Conservation (phyloP, 2,113 vertebrate genomes). For the Ellobius talpinus region DNA sequence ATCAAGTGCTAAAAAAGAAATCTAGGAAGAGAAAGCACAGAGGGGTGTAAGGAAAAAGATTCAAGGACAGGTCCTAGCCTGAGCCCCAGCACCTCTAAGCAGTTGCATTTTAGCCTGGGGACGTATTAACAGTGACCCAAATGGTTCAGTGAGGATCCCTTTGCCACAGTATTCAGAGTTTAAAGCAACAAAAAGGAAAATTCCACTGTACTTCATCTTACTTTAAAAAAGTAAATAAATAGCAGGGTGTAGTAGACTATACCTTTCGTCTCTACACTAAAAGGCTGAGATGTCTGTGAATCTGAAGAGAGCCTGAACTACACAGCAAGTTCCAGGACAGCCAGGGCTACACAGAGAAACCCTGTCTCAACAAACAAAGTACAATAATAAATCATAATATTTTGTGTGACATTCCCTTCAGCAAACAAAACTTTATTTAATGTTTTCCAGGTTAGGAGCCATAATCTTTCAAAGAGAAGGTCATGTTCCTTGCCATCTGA, state of each 20-base stretch:
- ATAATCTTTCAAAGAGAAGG: background rate
- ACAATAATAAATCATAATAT: background rate
- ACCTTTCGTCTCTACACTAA: background rate
- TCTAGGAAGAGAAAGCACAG: background rate
- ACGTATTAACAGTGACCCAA: background rate
- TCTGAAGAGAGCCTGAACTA: background rate
- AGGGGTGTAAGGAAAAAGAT: background rate
- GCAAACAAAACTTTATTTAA: background rate
- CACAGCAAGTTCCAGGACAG: background rate
- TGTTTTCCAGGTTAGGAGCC: background rate
- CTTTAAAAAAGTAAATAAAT: background rate
- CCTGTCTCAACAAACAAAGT: background rate
- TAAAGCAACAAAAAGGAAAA: slow-evolving; percentile 18
- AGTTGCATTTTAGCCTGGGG: background rate
- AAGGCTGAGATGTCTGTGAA: background rate
- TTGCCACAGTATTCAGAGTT: slow-evolving; percentile 20
- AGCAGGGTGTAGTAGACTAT: background rate
- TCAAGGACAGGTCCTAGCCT: background rate
- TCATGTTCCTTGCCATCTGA: background rate
- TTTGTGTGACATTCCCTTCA: background rate
- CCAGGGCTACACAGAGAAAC: background rate
- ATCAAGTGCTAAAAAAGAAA: background rate
- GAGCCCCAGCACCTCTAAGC: background rate
- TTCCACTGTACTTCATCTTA: slow-evolving; percentile 4
- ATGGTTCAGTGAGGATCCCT: background rate